A percentile compares a stretch with the other conserved stretches of the same genome.
These are phyloP conservation scores for Triplophysa rosa DNA, from an alignment of 2,113 vertebrate species.

Conservation along the genomic window DNA sequence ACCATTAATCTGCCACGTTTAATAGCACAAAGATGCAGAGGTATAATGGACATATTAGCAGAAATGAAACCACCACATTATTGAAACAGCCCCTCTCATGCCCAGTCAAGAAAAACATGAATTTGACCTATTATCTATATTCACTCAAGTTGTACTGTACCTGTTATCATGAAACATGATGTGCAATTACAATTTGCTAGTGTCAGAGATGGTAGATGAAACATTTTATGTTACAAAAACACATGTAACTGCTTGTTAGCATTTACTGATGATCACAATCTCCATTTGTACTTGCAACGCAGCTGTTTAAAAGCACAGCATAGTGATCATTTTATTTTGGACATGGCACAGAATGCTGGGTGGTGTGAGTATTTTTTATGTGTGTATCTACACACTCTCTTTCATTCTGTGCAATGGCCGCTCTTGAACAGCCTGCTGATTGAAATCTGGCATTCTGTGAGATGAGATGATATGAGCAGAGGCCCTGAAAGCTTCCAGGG, in stretches of 20 bases:
- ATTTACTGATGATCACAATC: neutral
- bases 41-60: constrained; percentile 25
- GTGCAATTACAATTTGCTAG: neutral
- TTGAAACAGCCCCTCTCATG: neutral
- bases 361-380: constrained; percentile 56
- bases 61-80: constrained; percentile 25
- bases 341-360: constrained; percentile 34
- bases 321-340: constrained; percentile 8
- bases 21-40: constrained; percentile 12
- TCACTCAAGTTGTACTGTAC: constrained; percentile 6
- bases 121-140: constrained; percentile 15
- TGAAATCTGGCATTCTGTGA: constrained; percentile 70
- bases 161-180: neutral
- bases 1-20: constrained; percentile 6
- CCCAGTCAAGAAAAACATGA: constrained; percentile 8
- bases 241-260: neutral
- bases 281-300: neutral
- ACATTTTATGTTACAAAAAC: neutral
- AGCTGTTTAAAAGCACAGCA: constrained; percentile 12
- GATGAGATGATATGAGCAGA: constrained; percentile 61
- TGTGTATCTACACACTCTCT: constrained; percentile 17
- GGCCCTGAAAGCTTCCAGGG: constrained; percentile 62
- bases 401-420: constrained; percentile 65
- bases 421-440: constrained; percentile 57
- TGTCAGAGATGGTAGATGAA: neutral